Conservation (phyloP, 2,888 invertebrate species). For the Halictus quadricinctus region DNA sequence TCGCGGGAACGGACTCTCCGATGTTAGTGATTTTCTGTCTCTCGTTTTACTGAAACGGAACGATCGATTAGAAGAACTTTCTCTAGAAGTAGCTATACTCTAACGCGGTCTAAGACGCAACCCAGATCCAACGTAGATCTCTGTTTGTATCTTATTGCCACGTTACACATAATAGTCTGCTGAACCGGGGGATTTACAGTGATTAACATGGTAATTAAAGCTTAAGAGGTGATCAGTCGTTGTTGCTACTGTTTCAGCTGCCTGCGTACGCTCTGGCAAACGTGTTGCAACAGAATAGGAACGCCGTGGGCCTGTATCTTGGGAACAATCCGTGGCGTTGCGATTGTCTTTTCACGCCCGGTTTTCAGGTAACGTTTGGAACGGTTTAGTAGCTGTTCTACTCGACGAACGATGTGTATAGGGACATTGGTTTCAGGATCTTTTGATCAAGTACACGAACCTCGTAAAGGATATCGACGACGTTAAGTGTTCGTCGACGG, state of each 20-base stretch:
- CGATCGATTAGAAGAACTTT: neutral
- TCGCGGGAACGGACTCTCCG: slow-evolving; percentile 88
- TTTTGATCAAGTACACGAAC: slow-evolving; percentile 85
- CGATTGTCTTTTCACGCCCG: slow-evolving; percentile 91
- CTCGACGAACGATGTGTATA: neutral
- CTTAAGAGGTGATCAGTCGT: slow-evolving; percentile 4
- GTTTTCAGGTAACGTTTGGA: slow-evolving; percentile 85
- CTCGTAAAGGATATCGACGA: slow-evolving; percentile 88
- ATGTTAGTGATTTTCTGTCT: slow-evolving; percentile 83
- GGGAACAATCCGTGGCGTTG: slow-evolving; percentile 93
- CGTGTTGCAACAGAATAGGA: slow-evolving; percentile 88
- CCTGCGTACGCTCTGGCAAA: slow-evolving; percentile 92
- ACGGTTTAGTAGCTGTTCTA: neutral
- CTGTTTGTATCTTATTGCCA: neutral
- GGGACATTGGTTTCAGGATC: slow-evolving; percentile 78
- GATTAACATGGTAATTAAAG: slow-evolving; percentile 24
- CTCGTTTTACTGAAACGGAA: slow-evolving; percentile 33
- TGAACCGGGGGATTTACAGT: slow-evolving; percentile 20
- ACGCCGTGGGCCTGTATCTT: slow-evolving; percentile 87
- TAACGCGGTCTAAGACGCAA: neutral
- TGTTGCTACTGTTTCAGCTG: slow-evolving; percentile 84
- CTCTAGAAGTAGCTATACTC: neutral
- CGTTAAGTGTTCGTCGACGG: slow-evolving; percentile 87
- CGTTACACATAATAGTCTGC: neutral
- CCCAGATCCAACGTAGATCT: neutral